Evolutionary conservation across 2,113 vertebrate genomes (phyloP).

Genomic region (Eclectus roratus): DNA sequence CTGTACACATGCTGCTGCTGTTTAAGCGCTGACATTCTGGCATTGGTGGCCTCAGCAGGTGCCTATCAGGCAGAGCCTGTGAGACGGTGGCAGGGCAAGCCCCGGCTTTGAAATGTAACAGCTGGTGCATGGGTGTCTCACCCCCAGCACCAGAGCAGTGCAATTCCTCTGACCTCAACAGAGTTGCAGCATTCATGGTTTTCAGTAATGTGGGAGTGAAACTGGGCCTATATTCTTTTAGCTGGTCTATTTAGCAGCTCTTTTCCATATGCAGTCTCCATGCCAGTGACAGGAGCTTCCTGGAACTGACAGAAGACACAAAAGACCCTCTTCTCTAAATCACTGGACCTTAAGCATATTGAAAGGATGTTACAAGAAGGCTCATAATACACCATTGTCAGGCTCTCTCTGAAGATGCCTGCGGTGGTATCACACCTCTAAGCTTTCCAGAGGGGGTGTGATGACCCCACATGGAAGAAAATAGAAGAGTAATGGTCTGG

Average conservation of each 20-base stretch:
- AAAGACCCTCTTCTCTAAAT: constrained; percentile 57
- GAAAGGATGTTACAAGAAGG: constrained; percentile 60
- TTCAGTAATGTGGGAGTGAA: constrained; percentile 11
- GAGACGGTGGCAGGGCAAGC: not conserved
- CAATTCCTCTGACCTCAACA: constrained; percentile 36
- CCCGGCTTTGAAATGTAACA: constrained; percentile 28
- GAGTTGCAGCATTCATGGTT: constrained; percentile 29
- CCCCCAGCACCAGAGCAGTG: not conserved
- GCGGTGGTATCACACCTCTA: constrained; percentile 10
- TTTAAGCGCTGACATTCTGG: not conserved
- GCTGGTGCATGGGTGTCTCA: constrained; percentile 7
- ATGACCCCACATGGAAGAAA: constrained; percentile 49
- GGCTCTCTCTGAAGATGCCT: constrained; percentile 53
- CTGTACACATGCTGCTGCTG: not conserved
- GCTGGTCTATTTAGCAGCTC: constrained; percentile 54
- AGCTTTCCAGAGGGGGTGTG: constrained; percentile 35
- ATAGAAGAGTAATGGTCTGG: constrained; percentile 55
- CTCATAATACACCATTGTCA: constrained; percentile 56
- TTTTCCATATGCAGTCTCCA: constrained; percentile 54
- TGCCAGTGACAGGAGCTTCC: constrained; percentile 63
- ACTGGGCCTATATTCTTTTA: constrained; percentile 45
- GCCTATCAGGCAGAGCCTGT: not conserved
- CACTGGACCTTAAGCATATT: constrained; percentile 61
- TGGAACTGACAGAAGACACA: constrained; percentile 60
- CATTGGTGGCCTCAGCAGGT: not conserved